Evolutionary conservation across 1,140 invertebrate genomes (phyloP).

Genomic region (Calephelis nemesis): DNA sequence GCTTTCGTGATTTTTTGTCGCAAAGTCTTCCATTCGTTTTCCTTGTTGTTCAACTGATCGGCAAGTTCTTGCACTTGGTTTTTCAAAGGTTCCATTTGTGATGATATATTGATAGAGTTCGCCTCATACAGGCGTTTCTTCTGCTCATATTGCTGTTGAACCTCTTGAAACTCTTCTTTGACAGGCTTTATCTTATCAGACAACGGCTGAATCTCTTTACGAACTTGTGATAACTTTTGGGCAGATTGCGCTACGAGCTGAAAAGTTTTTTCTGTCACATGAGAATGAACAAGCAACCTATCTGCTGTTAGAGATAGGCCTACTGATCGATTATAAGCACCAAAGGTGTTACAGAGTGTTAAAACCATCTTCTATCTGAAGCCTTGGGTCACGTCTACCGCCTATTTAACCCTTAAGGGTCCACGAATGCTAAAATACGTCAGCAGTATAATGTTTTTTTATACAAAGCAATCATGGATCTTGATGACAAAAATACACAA

Average conservation of each 20-base stretch:
- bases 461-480: no score
- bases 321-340: no score
- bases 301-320: no score
- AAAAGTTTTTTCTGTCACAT: no score
- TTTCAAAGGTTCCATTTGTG: slow-evolving; percentile 76
- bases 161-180: slow-evolving; percentile 70
- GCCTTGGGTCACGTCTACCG: no score
- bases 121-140: slow-evolving; percentile 76
- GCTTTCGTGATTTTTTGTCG: slow-evolving; percentile 76
- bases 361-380: no score
- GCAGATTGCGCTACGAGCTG: slow-evolving; percentile 69
- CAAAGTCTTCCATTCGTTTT: slow-evolving; percentile 78
- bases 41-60: slow-evolving; percentile 68
- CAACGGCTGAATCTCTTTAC: slow-evolving; percentile 72
- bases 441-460: no score
- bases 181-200: slow-evolving; percentile 72
- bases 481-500: no score
- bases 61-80: slow-evolving; percentile 66
- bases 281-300: no score
- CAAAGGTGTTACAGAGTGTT: no score
- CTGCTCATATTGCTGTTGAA: slow-evolving; percentile 76
- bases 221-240: slow-evolving; percentile 69
- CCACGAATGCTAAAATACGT: no score
- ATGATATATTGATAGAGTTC: slow-evolving; percentile 74
- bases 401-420: no score